Evolutionary conservation across 2,888 invertebrate genomes (phyloP).

Genomic region (Euphydryas editha): DNA sequence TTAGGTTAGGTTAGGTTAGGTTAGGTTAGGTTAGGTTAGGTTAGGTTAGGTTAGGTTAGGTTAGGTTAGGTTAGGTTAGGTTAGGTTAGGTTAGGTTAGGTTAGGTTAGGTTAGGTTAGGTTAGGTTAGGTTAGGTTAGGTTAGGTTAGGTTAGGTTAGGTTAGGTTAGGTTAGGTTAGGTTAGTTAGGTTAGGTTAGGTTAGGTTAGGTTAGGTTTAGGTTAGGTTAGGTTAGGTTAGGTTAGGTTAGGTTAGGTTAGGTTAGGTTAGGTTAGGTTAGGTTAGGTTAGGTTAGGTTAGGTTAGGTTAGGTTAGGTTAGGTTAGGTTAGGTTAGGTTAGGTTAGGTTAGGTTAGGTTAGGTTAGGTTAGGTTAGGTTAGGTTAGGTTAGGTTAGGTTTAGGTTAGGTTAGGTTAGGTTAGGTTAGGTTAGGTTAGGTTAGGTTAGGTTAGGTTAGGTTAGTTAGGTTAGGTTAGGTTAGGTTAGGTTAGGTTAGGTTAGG

Average conservation of each 20-base stretch:
- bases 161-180: conserved; percentile 38
- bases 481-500: conserved; percentile 29
- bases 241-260: conserved; percentile 42
- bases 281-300: conserved; percentile 7
- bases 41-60: conserved; percentile 3
- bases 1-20: conserved; percentile 4
- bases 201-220: too few relatives aligned
- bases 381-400: conserved; percentile 6
- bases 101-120: conserved; percentile 42
- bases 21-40: conserved; percentile 5
- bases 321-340: conserved; percentile 5
- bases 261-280: conserved; percentile 34
- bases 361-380: conserved; percentile 5
- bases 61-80: conserved; percentile 34
- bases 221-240: conserved; percentile 38
- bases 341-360: conserved; percentile 4
- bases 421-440: conserved; percentile 6
- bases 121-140: conserved; percentile 39
- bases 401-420: too few relatives aligned
- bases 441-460: conserved; percentile 7
- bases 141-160: conserved; percentile 36
- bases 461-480: conserved; percentile 18
- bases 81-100: conserved; percentile 41
- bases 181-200: conserved; percentile 40
- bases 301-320: conserved; percentile 6